Conservation (phyloP, 2,797 vertebrate genomes). For the Tragopan temminckii region DNA sequence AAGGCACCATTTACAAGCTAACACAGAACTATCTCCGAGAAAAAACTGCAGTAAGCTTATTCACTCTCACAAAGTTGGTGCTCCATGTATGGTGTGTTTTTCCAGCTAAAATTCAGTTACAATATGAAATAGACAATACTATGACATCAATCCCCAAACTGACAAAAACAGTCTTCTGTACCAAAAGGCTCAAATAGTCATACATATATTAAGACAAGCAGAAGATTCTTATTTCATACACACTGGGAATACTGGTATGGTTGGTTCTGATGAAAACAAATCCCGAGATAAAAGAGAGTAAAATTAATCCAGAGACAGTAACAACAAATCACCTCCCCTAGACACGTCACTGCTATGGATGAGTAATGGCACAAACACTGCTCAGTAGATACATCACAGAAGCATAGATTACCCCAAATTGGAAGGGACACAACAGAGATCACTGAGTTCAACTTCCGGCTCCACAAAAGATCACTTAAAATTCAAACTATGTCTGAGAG, state of each 20-base stretch:
- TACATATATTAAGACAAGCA: not conserved
- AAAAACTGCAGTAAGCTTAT: not conserved
- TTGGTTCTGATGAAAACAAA: not conserved
- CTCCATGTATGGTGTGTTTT: not conserved
- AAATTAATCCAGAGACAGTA: not conserved
- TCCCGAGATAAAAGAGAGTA: too few relatives aligned
- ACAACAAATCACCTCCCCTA: not conserved
- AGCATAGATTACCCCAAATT: not conserved
- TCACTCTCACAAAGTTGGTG: not conserved
- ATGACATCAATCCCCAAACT: not conserved
- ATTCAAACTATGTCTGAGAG: not conserved
- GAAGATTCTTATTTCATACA: not conserved
- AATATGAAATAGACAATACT: not conserved
- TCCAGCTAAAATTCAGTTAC: not conserved
- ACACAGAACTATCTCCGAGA: not conserved
- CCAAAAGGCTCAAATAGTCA: not conserved
- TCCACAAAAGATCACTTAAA: not conserved
- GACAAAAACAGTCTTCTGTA: not conserved
- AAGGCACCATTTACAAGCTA: not conserved
- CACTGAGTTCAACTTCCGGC: not conserved
- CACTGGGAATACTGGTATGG: not conserved
- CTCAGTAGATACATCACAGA: not conserved
- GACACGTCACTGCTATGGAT: not conserved
- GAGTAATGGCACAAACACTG: not conserved
- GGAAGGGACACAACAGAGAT: not conserved